Evolutionary conservation across 2,113 vertebrate genomes (phyloP).

Genomic region (cat (Felis catus)): DNA sequence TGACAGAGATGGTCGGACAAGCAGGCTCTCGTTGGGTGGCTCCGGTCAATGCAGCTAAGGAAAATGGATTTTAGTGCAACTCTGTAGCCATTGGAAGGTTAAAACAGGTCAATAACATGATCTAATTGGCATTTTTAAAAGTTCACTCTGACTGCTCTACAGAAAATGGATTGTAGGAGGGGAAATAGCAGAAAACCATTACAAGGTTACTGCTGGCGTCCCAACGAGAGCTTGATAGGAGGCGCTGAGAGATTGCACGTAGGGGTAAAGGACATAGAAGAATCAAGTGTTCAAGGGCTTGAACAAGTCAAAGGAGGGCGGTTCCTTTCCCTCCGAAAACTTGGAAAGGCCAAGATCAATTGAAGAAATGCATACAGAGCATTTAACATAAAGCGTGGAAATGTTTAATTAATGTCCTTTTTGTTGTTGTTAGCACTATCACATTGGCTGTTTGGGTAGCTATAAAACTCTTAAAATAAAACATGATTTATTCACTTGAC

Average conservation of each 20-base stretch:
- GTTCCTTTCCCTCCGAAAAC: background rate
- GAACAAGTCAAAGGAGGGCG: background rate
- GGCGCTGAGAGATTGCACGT: background rate
- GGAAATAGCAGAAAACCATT: background rate
- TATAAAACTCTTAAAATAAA: background rate
- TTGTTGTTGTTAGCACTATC: background rate
- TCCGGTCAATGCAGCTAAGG: background rate
- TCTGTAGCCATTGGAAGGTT: background rate
- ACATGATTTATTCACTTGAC: background rate
- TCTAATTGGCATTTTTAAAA: slow-evolving; percentile 55
- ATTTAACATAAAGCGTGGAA: background rate
- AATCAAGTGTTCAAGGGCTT: background rate
- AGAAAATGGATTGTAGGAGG: background rate
- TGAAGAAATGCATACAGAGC: background rate
- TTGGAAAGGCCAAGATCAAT: background rate
- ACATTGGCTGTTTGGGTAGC: background rate
- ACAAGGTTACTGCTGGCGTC: background rate
- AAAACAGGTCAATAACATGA: background rate
- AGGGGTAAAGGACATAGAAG: background rate
- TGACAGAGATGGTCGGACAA: background rate
- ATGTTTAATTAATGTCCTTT: background rate
- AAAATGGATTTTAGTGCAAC: slow-evolving; percentile 14
- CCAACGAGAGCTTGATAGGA: background rate
- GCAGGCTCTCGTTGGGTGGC: no score
- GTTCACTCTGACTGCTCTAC: background rate